Conservation (phyloP, 2,888 invertebrate genomes). For the Stratiomys singularior region DNA sequence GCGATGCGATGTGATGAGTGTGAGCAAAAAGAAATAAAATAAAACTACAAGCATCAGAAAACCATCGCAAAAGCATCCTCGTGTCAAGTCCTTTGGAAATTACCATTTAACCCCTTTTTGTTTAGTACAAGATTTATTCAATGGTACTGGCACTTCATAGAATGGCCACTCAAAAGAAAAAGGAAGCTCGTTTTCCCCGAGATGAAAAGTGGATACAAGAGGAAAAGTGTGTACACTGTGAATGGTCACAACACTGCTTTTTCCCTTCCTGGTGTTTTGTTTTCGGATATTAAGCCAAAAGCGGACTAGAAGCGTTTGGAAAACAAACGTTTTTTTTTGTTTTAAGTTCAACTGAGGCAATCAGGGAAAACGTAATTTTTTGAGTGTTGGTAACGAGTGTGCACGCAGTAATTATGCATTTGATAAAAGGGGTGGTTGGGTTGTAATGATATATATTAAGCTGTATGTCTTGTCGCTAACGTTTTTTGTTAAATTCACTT, state of each 20-base stretch:
- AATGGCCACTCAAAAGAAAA: constrained; percentile 43
- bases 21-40: constrained; percentile 10
- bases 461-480: too few species aligned
- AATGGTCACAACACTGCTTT: too few species aligned
- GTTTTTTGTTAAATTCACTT: too few species aligned
- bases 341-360: too few species aligned
- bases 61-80: constrained; percentile 47
- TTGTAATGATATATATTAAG: too few species aligned
- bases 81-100: constrained; percentile 51
- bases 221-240: neutral
- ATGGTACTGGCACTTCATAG: constrained; percentile 49
- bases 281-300: too few species aligned
- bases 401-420: neutral
- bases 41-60: constrained; percentile 43
- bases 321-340: too few species aligned
- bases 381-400: too few species aligned
- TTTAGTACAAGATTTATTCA: constrained; percentile 51
- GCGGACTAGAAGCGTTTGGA: too few species aligned
- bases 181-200: constrained; percentile 8
- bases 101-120: constrained; percentile 53
- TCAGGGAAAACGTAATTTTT: too few species aligned
- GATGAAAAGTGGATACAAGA: neutral
- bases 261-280: too few species aligned
- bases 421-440: too few species aligned
- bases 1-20: neutral